These are phyloP conservation scores for Peromyscus polionotus DNA, from an alignment of 2,113 vertebrate genomes.

Conservation along the genomic window DNA sequence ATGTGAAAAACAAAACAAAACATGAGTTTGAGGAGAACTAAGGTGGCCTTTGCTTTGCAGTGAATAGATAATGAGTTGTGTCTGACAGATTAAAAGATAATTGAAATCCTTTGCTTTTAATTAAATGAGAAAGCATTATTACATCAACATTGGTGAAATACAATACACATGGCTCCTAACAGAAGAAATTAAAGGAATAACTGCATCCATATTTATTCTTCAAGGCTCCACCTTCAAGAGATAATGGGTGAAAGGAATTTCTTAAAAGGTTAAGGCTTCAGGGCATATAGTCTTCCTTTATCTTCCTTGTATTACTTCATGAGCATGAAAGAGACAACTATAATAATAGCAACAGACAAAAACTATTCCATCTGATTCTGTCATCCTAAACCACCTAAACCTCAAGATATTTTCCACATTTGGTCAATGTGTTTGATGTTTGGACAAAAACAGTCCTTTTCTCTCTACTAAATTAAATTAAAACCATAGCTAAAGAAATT, in stretches of 20 bases:
- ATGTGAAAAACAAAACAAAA: constrained; percentile 63
- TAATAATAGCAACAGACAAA: constrained; percentile 74
- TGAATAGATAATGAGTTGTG: constrained; percentile 70
- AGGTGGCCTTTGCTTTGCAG: constrained; percentile 59
- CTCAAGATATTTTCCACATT: constrained; percentile 79
- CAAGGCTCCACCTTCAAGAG: constrained; percentile 66
- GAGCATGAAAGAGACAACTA: constrained; percentile 78
- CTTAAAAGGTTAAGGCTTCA: constrained; percentile 75
- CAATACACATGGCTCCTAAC: constrained; percentile 68
- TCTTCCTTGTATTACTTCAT: constrained; percentile 74
- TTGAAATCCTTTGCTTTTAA: constrained; percentile 82
- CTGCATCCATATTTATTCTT: constrained; percentile 78
- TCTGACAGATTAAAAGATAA: constrained; percentile 77
- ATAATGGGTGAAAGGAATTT: constrained; percentile 75
- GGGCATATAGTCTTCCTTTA: constrained; percentile 63
- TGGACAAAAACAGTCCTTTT: constrained; percentile 69
- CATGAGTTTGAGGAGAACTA: constrained; percentile 74
- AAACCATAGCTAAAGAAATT: constrained; percentile 69
- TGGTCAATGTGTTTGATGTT: constrained; percentile 76
- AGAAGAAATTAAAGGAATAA: constrained; percentile 77
- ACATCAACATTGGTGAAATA: constrained; percentile 80
- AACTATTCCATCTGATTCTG: constrained; percentile 74
- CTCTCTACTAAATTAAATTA: constrained; percentile 64
- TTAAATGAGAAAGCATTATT: constrained; percentile 82
- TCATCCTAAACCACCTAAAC: constrained; percentile 78